These are phyloP conservation scores for Laticauda laticaudata DNA, from an alignment of 2,113 vertebrate genomes.

Conservation along the genomic window DNA sequence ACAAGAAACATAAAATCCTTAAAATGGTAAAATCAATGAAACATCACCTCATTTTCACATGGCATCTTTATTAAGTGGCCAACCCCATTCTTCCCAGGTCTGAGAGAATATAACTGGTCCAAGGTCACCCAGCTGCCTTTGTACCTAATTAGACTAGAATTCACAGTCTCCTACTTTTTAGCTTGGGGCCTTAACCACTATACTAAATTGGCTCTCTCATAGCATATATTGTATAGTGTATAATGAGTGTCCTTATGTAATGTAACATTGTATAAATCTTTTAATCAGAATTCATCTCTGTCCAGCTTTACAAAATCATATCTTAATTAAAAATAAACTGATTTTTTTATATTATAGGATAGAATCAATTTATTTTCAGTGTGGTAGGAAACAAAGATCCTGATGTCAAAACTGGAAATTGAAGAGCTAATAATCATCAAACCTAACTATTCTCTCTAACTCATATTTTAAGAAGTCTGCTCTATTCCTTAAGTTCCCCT, in stretches of 20 bases:
- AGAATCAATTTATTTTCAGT: background rate
- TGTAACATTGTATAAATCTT: conserved; percentile 28
- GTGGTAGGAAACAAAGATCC: background rate
- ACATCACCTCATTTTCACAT: background rate
- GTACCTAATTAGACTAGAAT: background rate
- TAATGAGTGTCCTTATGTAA: conserved; percentile 17
- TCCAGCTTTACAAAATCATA: conserved; percentile 13
- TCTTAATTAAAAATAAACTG: conserved; percentile 34
- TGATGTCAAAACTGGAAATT: background rate
- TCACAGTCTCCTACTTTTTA: background rate
- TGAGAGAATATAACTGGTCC: background rate
- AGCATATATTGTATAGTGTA: background rate
- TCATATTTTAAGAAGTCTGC: background rate
- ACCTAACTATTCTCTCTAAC: background rate
- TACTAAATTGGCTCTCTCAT: background rate
- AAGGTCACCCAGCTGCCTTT: background rate
- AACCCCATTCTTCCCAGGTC: background rate
- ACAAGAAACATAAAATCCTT: background rate
- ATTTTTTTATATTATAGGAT: background rate
- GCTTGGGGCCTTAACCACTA: background rate
- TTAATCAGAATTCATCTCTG: conserved; percentile 37
- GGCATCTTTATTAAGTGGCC: background rate
- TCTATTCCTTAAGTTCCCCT: background rate
- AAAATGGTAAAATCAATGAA: background rate
- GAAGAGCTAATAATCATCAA: background rate